Percentiles rank a stretch among this genome's conserved stretches.
Evolutionary conservation across 2,888 invertebrate genomes (phyloP).

Genomic region (Synanthedon andrenaeformis): DNA sequence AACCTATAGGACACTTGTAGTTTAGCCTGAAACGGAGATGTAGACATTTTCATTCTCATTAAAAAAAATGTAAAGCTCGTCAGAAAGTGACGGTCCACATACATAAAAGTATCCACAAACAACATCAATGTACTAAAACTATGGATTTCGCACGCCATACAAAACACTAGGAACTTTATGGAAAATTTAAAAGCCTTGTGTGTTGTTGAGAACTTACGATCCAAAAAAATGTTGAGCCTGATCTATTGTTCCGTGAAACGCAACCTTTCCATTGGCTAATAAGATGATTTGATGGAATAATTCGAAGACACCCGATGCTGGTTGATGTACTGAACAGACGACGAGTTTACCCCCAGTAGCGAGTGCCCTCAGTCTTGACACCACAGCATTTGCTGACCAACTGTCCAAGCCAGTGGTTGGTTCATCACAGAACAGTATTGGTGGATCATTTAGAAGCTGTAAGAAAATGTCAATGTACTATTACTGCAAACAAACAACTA

Average conservation of each 20-base stretch:
- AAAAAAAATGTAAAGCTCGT: background rate
- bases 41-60: background rate
- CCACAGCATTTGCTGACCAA: slow-evolving; percentile 85
- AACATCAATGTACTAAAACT: too few species aligned
- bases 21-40: slow-evolving; percentile 60
- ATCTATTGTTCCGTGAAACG: slow-evolving; percentile 81
- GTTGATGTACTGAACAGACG: slow-evolving; percentile 91
- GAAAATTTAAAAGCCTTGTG: background rate
- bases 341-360: slow-evolving; percentile 80
- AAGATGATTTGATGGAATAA: slow-evolving; percentile 84
- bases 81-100: background rate
- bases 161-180: too few species aligned
- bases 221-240: slow-evolving; percentile 77
- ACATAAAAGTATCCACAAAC: background rate
- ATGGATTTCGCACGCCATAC: too few species aligned
- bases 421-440: slow-evolving; percentile 92
- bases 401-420: slow-evolving; percentile 94
- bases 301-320: slow-evolving; percentile 86
- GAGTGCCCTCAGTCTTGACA: slow-evolving; percentile 75
- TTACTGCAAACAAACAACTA: too few species aligned
- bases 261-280: slow-evolving; percentile 81
- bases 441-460: slow-evolving; percentile 87
- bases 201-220: slow-evolving; percentile 57
- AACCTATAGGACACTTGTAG: slow-evolving; percentile 77
- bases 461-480: slow-evolving; percentile 3